Conservation (phyloP, 2,888 invertebrate species). For the Saturnia japonica region DNA sequence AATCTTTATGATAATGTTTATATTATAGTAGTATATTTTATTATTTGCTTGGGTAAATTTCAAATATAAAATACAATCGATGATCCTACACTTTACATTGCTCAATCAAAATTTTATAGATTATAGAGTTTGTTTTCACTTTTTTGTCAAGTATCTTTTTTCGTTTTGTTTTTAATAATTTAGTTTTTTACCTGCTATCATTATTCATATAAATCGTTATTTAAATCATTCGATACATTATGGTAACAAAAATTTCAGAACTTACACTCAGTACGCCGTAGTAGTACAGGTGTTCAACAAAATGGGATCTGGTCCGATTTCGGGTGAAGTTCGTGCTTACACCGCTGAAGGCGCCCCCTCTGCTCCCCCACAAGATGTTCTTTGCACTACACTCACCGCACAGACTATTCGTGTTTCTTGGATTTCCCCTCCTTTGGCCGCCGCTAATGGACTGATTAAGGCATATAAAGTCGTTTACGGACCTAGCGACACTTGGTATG, state of each 20-base stretch:
- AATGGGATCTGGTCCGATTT: constrained; percentile 95
- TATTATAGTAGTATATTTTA: no score
- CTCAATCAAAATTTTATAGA: no score
- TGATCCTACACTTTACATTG: no score
- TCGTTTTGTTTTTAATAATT: no score
- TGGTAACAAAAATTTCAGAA: constrained; percentile 72
- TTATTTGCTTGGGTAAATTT: no score
- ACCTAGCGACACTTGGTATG: constrained; percentile 95
- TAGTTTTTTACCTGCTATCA: not conserved
- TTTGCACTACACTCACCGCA: constrained; percentile 95
- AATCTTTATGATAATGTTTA: no score
- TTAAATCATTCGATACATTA: constrained; percentile 5
- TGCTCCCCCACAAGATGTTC: constrained; percentile 94
- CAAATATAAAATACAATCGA: no score
- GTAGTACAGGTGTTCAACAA: constrained; percentile 97
- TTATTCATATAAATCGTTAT: no score
- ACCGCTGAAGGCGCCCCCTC: constrained; percentile 97
- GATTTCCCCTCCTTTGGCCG: constrained; percentile 95
- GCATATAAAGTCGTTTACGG: constrained; percentile 97
- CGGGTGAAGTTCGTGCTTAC: constrained; percentile 93
- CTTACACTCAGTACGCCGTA: constrained; percentile 97
- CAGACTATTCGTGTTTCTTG: constrained; percentile 97
- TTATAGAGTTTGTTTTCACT: no score
- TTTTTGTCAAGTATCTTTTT: no score
- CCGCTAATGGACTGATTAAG: constrained; percentile 97